Conservation (phyloP, 1,140 invertebrate genomes). For the Idris sp. region DNA sequence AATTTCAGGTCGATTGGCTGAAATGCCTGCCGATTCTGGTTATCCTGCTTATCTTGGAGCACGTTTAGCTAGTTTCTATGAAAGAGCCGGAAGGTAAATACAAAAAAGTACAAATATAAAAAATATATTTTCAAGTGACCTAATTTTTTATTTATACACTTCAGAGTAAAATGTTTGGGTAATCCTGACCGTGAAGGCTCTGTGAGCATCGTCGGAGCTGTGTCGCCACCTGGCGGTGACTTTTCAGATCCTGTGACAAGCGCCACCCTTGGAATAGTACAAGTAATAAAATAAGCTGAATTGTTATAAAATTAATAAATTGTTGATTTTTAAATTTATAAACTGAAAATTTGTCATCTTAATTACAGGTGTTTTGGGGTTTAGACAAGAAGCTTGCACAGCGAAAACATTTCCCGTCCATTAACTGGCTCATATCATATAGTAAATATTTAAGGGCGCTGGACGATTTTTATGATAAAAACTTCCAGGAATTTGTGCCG, state of each 20-base stretch:
- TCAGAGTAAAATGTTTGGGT: conserved; percentile 96
- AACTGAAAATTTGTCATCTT: conserved; percentile 13
- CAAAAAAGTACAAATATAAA: neutral
- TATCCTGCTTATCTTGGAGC: conserved; percentile 99
- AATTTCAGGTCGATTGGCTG: conserved; percentile 99
- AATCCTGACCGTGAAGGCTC: conserved; percentile 98
- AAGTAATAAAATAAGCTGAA: no score
- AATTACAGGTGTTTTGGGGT: conserved; percentile 95
- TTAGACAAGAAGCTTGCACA: conserved; percentile 99
- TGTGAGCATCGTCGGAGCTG: conserved; percentile 99
- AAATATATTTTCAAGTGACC: no score
- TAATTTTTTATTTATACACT: conserved; percentile 13
- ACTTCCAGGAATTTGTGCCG: conserved; percentile 99
- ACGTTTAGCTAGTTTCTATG: conserved; percentile 99
- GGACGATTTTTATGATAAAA: conserved; percentile 99
- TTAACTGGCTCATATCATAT: conserved; percentile 99
- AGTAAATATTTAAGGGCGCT: conserved; percentile 99
- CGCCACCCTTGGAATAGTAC: conserved; percentile 99
- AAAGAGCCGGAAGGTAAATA: conserved; percentile 93
- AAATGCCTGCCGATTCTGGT: conserved; percentile 99
- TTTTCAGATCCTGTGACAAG: conserved; percentile 99
- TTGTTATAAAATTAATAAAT: no score
- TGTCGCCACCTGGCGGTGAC: conserved; percentile 99
- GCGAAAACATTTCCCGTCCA: conserved; percentile 99
- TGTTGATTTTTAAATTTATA: no score